These are phyloP conservation scores for Trypoxylon attenuatum DNA, from an alignment of 2,888 invertebrate species.

Conservation along the genomic window DNA sequence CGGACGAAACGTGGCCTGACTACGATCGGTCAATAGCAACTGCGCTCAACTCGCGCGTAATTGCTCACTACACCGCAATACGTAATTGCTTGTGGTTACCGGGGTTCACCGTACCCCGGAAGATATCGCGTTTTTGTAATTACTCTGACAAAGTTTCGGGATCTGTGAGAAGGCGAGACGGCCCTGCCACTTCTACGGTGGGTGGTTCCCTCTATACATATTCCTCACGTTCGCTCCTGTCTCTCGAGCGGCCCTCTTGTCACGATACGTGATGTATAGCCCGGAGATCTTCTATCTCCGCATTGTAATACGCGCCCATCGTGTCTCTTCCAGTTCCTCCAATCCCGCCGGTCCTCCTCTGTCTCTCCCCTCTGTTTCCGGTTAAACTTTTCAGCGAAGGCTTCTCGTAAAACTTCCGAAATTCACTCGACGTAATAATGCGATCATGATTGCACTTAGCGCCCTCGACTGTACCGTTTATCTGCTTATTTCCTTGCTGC, in stretches of 20 bases:
- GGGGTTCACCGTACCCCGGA: constrained; percentile 31
- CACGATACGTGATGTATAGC: constrained; percentile 58
- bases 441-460: constrained; percentile 28
- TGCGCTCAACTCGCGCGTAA: neutral
- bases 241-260: constrained; percentile 29
- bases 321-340: too few species aligned
- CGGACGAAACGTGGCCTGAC: too few species aligned
- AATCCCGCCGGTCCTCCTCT: too few species aligned
- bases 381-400: constrained; percentile 30
- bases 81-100: constrained; percentile 40
- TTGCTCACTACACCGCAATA: constrained; percentile 8
- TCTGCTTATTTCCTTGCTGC: neutral
- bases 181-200: neutral
- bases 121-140: constrained; percentile 56
- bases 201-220: neutral
- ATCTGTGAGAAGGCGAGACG: constrained; percentile 15
- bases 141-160: constrained; percentile 33
- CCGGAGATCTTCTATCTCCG: constrained; percentile 56
- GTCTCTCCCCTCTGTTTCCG: constrained; percentile 49
- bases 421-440: constrained; percentile 36
- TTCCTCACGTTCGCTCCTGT: neutral
- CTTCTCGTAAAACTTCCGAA: constrained; percentile 45
- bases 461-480: neutral
- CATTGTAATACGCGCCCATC: constrained; percentile 51
- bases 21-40: constrained; percentile 19